Evolutionary conservation across 92 coral and sea anemone species (phyloP).

Genomic region (Montipora capitata): DNA sequence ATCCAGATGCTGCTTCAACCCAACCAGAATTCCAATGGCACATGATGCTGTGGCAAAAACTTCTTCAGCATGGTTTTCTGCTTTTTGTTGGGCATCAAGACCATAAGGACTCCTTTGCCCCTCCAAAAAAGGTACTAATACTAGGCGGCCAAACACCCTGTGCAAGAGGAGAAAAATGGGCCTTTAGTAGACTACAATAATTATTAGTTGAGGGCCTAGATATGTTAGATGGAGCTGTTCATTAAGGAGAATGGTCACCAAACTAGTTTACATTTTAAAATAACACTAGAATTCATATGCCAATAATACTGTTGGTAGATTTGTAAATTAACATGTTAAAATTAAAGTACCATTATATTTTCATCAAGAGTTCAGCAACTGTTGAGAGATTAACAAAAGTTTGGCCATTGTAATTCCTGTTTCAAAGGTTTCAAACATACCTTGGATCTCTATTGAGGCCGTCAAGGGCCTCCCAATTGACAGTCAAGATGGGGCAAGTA

Average conservation of each 20-base stretch:
- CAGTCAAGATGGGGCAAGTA: slow-evolving; percentile 63
- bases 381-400: too few species aligned
- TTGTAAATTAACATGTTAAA: too few species aligned
- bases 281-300: too few species aligned
- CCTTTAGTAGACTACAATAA: background rate
- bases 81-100: slow-evolving; percentile 52
- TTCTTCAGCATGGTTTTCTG: slow-evolving; percentile 22
- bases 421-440: background rate
- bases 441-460: slow-evolving; percentile 39
- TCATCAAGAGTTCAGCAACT: too few species aligned
- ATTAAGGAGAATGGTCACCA: too few species aligned
- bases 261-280: too few species aligned
- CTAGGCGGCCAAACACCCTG: slow-evolving; percentile 51
- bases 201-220: background rate
- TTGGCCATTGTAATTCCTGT: background rate
- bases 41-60: slow-evolving; percentile 31
- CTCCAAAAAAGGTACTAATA: slow-evolving; percentile 49
- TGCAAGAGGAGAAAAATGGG: background rate
- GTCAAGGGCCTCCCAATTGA: slow-evolving; percentile 74
- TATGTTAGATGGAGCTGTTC: background rate
- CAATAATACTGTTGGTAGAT: too few species aligned
- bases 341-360: too few species aligned
- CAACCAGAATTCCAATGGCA: slow-evolving; percentile 50
- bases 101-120: slow-evolving; percentile 60
- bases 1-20: background rate